Evolutionary conservation across 2,797 vertebrate species (phyloP).

Genomic region (Helostoma temminkii): DNA sequence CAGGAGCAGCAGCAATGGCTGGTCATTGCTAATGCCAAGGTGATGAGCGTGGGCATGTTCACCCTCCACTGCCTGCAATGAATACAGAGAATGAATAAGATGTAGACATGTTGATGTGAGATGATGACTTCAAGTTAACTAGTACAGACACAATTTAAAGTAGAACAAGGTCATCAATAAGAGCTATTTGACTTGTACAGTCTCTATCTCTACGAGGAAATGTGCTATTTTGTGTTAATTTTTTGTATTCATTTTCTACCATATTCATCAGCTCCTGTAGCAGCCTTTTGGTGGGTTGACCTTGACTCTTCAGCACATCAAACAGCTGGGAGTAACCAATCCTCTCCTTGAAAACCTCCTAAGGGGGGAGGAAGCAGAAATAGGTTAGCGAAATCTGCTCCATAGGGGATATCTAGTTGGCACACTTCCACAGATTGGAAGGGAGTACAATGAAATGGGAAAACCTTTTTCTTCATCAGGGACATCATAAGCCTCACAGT

Average conservation of each 20-base stretch:
- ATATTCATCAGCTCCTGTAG: slow-evolving; percentile 97
- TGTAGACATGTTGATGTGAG: neutral
- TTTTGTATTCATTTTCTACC: no score
- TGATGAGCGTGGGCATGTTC: slow-evolving; percentile 85
- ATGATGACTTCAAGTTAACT: slow-evolving; percentile 17
- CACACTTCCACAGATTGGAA: slow-evolving; percentile 61
- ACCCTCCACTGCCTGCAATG: slow-evolving; percentile 90
- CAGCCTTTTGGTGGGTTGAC: slow-evolving; percentile 91
- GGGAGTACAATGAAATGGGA: slow-evolving; percentile 43
- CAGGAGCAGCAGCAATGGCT: slow-evolving; percentile 91
- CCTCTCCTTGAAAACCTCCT: slow-evolving; percentile 99
- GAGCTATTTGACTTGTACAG: slow-evolving; percentile 22
- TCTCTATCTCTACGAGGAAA: slow-evolving; percentile 33
- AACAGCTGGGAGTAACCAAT: slow-evolving; percentile 95
- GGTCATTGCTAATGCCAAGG: slow-evolving; percentile 91
- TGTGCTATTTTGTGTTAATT: no score
- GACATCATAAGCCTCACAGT: neutral
- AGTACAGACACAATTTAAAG: slow-evolving; percentile 26
- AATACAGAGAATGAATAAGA: slow-evolving; percentile 12
- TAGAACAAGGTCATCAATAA: slow-evolving; percentile 24
- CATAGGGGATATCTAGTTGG: slow-evolving; percentile 55
- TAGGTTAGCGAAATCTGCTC: slow-evolving; percentile 61
- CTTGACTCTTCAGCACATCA: slow-evolving; percentile 94
- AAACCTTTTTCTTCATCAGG: slow-evolving; percentile 33
- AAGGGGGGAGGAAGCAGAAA: slow-evolving; percentile 65